Evolutionary conservation across 2,113 vertebrate species (phyloP), one percentile per base, ranked within the genome.

Genomic region (Eretmochelys imbricata): DNA sequence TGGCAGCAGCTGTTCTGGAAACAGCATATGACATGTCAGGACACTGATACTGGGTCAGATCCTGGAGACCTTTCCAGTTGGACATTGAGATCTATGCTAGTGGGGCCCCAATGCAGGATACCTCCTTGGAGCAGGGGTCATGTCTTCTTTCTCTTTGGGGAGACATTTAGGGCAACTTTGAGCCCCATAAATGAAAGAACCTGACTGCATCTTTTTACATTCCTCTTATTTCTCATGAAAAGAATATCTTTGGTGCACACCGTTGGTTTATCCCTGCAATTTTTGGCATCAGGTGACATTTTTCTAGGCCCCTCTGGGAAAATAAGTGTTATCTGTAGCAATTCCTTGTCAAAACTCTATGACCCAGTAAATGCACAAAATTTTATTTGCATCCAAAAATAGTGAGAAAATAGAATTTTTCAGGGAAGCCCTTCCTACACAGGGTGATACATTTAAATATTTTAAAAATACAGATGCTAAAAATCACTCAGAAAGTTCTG

Each of bases 161-260:
- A 38, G 35, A 14, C 14, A 17, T 16, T 19, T 65, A 35, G 20
- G 9, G 19, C 38, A 27, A 25, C 25, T 29, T 8, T 78, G 75
- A 78, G 42, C 11, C 42, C 75, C 25, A 78, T 78, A 48, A 78
- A 78, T 78, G 24, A 78, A 94, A 97, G 94, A 97, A 97, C 96
- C 96, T 97, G 97, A 97, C 96, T 96, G 93, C 92, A 95, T 83
- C 90, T 96, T 85, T 95, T 50, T 20, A 85, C 86, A 96, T 95
- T 80, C 49, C 57, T 93, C 95, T 98, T 96, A 98, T 96, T 6
- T 6, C 91, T 94, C 88, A 91, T 92, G 79, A 92, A 97, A 94
- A 96, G 93, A 96, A 31, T 79, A 96, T 79, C 85, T 97, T 97
- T 49, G 42, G 92, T 96, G 78, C 82, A 97, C 95, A 95, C 72